Conservation (phyloP, 2,888 invertebrate genomes). For the Isotomurus palustris region DNA sequence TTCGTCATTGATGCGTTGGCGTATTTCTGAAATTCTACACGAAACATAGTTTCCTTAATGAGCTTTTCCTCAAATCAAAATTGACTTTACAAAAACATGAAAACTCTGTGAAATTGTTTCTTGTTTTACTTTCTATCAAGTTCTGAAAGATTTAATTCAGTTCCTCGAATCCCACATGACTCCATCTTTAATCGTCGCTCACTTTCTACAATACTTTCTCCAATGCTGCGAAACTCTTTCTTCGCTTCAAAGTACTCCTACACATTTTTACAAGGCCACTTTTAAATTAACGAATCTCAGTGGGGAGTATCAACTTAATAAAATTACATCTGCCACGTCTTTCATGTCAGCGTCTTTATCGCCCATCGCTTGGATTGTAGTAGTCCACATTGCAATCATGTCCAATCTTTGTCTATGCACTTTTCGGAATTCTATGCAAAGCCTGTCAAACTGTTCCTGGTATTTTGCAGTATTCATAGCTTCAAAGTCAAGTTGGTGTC, state of each 20-base stretch:
- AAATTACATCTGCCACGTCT: constrained; percentile 25
- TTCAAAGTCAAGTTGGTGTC: constrained; percentile 25
- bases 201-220: constrained; percentile 14
- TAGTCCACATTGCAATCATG: constrained; percentile 26
- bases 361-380: constrained; percentile 22
- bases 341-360: constrained; percentile 27
- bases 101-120: background rate
- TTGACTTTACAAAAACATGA: too few relatives aligned
- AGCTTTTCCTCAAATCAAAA: too few relatives aligned
- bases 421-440: constrained; percentile 27
- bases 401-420: constrained; percentile 24
- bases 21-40: too few relatives aligned
- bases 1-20: background rate
- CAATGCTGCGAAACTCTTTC: background rate
- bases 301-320: background rate
- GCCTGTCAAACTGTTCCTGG: constrained; percentile 29
- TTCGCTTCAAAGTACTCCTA: constrained; percentile 18
- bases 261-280: background rate
- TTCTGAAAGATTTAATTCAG: constrained; percentile 13
- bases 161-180: constrained; percentile 15
- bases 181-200: constrained; percentile 16
- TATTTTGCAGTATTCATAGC: constrained; percentile 33
- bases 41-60: too few relatives aligned
- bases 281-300: background rate
- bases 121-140: constrained; percentile 13